These are phyloP conservation scores for Patella ulyssiponensis DNA, from an alignment of 2,888 invertebrate genomes.

Conservation along the genomic window DNA sequence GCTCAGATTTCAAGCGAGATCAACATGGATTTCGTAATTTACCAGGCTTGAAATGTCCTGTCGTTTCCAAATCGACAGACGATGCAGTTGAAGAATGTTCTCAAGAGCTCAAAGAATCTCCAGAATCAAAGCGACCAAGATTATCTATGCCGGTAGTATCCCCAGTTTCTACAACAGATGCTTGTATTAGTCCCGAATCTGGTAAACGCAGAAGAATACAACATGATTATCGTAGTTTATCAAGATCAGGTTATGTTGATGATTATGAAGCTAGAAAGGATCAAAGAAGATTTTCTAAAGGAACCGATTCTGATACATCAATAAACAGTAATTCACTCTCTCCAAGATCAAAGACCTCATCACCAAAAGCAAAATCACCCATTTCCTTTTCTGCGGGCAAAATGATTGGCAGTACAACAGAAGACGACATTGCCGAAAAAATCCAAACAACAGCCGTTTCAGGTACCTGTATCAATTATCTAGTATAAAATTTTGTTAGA, in stretches of 20 bases:
- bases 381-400: slow-evolving; percentile 6
- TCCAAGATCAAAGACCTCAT: not conserved
- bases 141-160: slow-evolving; percentile 40
- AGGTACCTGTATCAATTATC: not conserved
- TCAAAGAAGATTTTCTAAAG: slow-evolving; percentile 39
- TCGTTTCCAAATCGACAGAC: slow-evolving; percentile 33
- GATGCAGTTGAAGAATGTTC: slow-evolving; percentile 27
- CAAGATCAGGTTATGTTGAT: slow-evolving; percentile 70
- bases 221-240: slow-evolving; percentile 70
- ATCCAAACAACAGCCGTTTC: slow-evolving; percentile 9
- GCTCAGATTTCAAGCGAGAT: slow-evolving; percentile 34
- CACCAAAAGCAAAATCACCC: slow-evolving; percentile 19
- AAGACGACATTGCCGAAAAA: slow-evolving; percentile 16
- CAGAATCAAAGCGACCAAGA: slow-evolving; percentile 52
- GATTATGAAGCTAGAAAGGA: slow-evolving; percentile 65
- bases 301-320: slow-evolving; percentile 1
- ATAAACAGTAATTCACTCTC: slow-evolving; percentile 14
- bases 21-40: slow-evolving; percentile 52
- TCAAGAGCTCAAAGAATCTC: slow-evolving; percentile 28
- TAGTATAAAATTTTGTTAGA: no score
- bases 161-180: slow-evolving; percentile 32
- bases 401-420: slow-evolving; percentile 1
- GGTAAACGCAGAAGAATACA: slow-evolving; percentile 66
- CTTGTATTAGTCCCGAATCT: slow-evolving; percentile 59
- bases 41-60: slow-evolving; percentile 53